Evolutionary conservation across 2,888 invertebrate species (phyloP), one percentile per base, ranked within the genome.

Genomic region (Slavum lentiscoides): DNA sequence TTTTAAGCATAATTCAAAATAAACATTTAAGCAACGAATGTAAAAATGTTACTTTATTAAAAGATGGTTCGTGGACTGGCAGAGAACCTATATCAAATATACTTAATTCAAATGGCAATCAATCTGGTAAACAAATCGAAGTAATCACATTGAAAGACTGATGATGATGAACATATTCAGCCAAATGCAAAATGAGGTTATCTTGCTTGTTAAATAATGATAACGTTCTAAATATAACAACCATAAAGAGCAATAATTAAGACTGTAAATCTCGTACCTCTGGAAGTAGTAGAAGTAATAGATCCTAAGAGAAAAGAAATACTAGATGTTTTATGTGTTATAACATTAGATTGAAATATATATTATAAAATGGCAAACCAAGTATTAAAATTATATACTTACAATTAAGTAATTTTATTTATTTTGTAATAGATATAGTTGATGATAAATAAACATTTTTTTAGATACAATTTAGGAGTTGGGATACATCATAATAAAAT

Each of bases 291-390:
- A 68, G n/a, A 58, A 30, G 3, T 43, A 75, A 59, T 23, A 68
- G 13, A 19, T 43, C 0, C 19, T 23, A 49, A 61, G 77, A 72
- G 64, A 64, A 72, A 39, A 21, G 58, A 21, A 70, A 55, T 15
- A 58, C 80, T n/a, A 37, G 72, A 17, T 0, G 70, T 80, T 15
- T 23, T 80, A 58, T 80, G 72, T 66, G 64, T 64, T 64, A 80
- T 80, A 49, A 80, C 80, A 43, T 80, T 80, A 72, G 80, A 80
- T 39, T 80, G n/a, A 70, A 55, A 55, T 55, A 55, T 17, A n/a
- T n/a, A 4, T 55, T 17, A 17, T 55, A 1, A 1, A 55, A 55
- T 19, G 17, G 2, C 19, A 19, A 2, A 19, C 2, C 55, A 55
- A 55, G 19, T 55, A 55, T 15, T 55, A 55, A 13, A 17, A 55